Base-by-base conservation (phyloP, 2,888 invertebrate species). In the Matsumyia berberina region DNA sequence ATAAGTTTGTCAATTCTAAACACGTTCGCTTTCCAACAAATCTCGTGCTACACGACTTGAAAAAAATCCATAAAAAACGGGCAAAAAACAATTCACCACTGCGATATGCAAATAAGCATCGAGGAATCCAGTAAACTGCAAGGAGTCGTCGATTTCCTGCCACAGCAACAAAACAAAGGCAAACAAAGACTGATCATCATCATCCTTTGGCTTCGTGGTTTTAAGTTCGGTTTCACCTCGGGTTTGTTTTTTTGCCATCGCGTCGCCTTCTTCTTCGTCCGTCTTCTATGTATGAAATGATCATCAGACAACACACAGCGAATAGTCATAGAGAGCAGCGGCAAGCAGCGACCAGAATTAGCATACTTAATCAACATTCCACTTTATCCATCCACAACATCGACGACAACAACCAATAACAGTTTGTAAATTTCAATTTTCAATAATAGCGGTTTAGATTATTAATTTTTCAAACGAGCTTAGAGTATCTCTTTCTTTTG, bases 321-420 rank as follows among this genome's bases (percentile, higher is more conserved):
- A 58, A 76, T 60, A 58, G 42, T 64, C 79, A 66, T 66, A 73
- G 57, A 24, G 24, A 24, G 24, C 24, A 24, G 4, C 24, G 4
- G 4, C n/a, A n/a, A n/a, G n/a, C n/a, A 69, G 76, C 76, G 35
- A 81, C n/a, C 81, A 24, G 80, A 85, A 85, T 85, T 85, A 80
- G 85, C 85, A 85, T 85, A 85, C 67, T 76, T 80, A 80, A 85
- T 55, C 74, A 85, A 85, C 85, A 85, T 85, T 85, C 80, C 85
- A 85, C 80, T 35, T 57, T 15, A 62, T n/a, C 24, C 33, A 64
- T 62, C 57, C 55, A 0, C 31, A 70, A 35, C 70, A 66, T 64
- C 66, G 31, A 35, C 79, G 24, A 53, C 67, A 5, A 69, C 51
- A 58, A 8, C 58, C 49, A 64, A 67, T 44, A 67, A 44, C 64